phyloP scores from a whole-genome alignment of 2,888 invertebrate species.

The Azorinus chamasolen region DNA sequence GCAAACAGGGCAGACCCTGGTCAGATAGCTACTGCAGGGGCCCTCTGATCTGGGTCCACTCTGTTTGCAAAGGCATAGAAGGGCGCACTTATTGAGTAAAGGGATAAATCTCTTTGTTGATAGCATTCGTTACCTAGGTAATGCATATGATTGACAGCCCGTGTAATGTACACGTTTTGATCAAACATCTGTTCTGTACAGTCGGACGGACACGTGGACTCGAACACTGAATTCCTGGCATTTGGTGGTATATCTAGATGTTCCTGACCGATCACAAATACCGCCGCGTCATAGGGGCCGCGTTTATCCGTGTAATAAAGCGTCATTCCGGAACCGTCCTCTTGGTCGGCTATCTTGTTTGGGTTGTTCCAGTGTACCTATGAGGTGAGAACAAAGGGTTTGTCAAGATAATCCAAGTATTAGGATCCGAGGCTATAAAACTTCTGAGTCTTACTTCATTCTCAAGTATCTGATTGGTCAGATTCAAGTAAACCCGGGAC shows the following conservation, averaged over 20 bases:
- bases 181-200: slow-evolving; percentile 75
- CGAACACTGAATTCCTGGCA: slow-evolving; percentile 37
- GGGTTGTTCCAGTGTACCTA: slow-evolving; percentile 73
- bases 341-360: slow-evolving; percentile 17
- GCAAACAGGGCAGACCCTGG: too few species aligned
- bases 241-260: slow-evolving; percentile 69
- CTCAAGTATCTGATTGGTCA: too few species aligned
- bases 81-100: too few species aligned
- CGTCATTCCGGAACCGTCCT: slow-evolving; percentile 63
- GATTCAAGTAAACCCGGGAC: too few species aligned
- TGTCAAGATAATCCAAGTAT: too few species aligned
- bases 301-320: slow-evolving; percentile 53
- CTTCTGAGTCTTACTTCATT: too few species aligned
- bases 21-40: too few species aligned
- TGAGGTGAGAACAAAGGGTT: neutral
- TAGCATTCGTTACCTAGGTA: slow-evolving; percentile 69
- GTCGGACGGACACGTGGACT: slow-evolving; percentile 66
- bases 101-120: too few species aligned
- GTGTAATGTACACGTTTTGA: slow-evolving; percentile 70
- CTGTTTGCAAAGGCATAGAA: too few species aligned
- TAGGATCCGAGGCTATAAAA: too few species aligned
- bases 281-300: slow-evolving; percentile 61
- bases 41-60: too few species aligned
- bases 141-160: slow-evolving; percentile 81
- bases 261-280: slow-evolving; percentile 68